Evolutionary conservation across 2,113 vertebrate species (phyloP).

Genomic region (Zosterops japonicus): DNA sequence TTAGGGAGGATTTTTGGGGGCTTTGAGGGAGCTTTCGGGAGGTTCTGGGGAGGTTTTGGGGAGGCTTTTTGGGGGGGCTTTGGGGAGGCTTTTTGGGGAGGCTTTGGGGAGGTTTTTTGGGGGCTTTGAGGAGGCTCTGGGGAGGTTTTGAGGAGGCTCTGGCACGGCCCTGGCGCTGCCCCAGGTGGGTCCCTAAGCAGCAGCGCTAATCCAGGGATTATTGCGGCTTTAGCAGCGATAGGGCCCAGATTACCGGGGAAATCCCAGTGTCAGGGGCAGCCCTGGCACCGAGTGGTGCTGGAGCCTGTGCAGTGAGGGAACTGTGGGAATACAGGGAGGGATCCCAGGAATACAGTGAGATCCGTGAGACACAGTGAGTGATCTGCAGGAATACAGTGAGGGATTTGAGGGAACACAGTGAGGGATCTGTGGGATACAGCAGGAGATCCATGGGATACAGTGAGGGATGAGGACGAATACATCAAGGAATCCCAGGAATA

Average conservation of each 20-base stretch:
- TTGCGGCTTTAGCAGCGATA: conserved; percentile 28
- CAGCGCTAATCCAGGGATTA: conserved; percentile 16
- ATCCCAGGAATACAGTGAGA: background rate
- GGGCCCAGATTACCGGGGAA: background rate
- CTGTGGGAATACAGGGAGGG: rapidly evolving
- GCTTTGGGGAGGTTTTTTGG: too few species aligned
- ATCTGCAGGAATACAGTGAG: rapidly evolving
- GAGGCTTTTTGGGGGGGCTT: too few species aligned
- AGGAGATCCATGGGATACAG: too few species aligned
- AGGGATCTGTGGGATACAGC: background rate
- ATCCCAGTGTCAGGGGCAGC: background rate
- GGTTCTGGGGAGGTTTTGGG: background rate
- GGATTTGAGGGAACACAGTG: rapidly evolving
- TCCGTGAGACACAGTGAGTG: rapidly evolving
- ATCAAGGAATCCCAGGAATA: background rate
- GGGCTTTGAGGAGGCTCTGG: too few species aligned
- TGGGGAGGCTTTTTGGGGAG: too few species aligned
- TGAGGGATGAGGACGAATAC: too few species aligned
- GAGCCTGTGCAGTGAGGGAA: background rate
- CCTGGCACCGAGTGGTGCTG: background rate
- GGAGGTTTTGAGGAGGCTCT: background rate
- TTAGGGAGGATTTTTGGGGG: too few species aligned
- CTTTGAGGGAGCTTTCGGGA: too few species aligned
- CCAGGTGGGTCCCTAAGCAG: conserved; percentile 8
- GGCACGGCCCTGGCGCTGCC: too few species aligned